A percentile compares a stretch with the other conserved stretches of the same genome.
phyloP scores from a whole-genome alignment of 2,113 vertebrate species.

The Rhodinocichla rosea region DNA sequence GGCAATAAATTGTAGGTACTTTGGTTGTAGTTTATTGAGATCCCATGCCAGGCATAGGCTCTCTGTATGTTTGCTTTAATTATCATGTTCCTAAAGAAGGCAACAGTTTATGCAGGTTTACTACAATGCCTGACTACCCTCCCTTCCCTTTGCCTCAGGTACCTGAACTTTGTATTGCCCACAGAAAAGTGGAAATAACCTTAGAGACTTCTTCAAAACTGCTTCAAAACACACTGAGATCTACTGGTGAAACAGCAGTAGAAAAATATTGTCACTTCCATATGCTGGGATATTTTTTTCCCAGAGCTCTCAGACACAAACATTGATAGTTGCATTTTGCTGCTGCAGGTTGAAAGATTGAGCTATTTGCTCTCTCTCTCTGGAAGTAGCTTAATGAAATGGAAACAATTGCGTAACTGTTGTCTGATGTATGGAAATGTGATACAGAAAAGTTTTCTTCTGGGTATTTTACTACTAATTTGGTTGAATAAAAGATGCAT shows the following conservation, averaged over 20 bases:
- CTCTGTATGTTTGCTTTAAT: background rate
- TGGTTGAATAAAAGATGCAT: background rate
- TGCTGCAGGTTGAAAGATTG: background rate
- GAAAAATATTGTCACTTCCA: background rate
- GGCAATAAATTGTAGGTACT: background rate
- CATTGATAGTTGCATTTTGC: background rate
- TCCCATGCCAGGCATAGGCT: background rate
- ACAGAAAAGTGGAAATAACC: background rate
- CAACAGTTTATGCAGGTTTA: background rate
- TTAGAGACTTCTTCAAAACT: background rate
- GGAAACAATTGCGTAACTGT: background rate
- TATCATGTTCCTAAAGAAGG: background rate
- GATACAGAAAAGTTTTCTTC: background rate
- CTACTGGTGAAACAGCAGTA: background rate
- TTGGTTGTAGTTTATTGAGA: background rate
- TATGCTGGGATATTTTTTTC: background rate
- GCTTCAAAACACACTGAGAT: background rate
- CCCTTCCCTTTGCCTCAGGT: background rate
- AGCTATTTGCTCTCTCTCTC: background rate
- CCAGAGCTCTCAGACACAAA: background rate
- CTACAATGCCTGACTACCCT: background rate
- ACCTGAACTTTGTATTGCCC: background rate
- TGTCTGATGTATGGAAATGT: background rate
- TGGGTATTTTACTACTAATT: slow-evolving; percentile 14
- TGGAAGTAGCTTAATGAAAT: background rate